phyloP scores from a whole-genome alignment of 2,888 invertebrate species.

The Drosophila heteroneura region DNA sequence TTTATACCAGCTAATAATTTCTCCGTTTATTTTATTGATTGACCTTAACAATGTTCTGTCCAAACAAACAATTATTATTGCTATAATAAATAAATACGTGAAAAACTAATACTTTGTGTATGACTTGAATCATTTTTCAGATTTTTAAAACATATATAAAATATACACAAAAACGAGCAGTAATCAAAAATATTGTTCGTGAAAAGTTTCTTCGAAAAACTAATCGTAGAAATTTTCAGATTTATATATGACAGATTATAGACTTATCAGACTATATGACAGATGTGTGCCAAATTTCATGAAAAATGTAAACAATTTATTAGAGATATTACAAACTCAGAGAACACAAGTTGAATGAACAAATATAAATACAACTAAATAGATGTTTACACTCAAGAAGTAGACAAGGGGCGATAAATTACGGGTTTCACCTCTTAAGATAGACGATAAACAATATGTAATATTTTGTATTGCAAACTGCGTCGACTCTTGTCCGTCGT shows the following conservation, averaged over 20 bases:
- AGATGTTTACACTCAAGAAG: not conserved
- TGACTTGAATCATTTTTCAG: not conserved
- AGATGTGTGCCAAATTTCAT: not conserved
- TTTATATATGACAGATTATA: not conserved
- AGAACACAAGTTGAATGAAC: not conserved
- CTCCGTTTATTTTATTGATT: conserved; percentile 13
- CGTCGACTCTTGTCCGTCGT: not conserved
- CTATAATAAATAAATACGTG: conserved; percentile 47
- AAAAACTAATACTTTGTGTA: conserved; percentile 9
- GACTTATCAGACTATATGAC: too few species aligned
- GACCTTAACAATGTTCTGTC: conserved; percentile 13
- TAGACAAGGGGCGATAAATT: not conserved
- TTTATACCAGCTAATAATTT: conserved; percentile 13
- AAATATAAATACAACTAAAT: not conserved
- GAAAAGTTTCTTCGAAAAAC: not conserved
- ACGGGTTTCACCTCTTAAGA: conserved; percentile 1
- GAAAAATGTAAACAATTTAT: not conserved
- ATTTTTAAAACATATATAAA: not conserved
- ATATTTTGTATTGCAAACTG: conserved; percentile 21
- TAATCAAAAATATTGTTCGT: not conserved
- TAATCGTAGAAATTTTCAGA: not conserved
- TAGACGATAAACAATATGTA: conserved; percentile 29
- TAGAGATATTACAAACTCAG: not conserved
- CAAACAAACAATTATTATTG: conserved; percentile 36
- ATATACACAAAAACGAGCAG: not conserved